These are phyloP conservation scores for Calliopum simillimum DNA, from an alignment of 2,888 invertebrate species.

Conservation along the genomic window DNA sequence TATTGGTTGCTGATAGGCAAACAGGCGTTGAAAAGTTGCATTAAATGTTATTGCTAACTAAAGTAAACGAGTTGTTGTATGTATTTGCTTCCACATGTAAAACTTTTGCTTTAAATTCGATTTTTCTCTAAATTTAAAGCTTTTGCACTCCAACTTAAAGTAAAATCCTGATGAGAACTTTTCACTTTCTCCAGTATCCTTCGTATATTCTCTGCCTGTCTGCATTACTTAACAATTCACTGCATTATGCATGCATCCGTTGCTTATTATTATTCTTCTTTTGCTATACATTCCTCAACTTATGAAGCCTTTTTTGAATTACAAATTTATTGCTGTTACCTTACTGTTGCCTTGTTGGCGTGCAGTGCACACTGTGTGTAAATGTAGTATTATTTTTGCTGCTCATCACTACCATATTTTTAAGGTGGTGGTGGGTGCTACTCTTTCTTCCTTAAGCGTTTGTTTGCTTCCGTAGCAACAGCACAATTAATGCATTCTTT, in stretches of 20 bases:
- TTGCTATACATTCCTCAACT: not conserved
- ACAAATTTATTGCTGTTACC: constrained; percentile 6
- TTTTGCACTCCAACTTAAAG: too few species aligned
- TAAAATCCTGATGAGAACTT: too few species aligned
- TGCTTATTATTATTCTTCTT: not conserved
- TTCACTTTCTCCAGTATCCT: not conserved
- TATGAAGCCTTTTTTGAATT: constrained; percentile 16
- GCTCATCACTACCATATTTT: too few species aligned
- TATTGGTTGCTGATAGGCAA: too few species aligned
- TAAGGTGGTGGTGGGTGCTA: too few species aligned
- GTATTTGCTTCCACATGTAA: too few species aligned
- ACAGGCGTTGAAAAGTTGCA: too few species aligned
- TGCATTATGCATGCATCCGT: constrained; percentile 9
- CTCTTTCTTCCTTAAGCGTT: not conserved
- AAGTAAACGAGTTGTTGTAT: too few species aligned
- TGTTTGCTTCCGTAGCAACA: constrained; percentile 1
- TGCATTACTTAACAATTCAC: not conserved
- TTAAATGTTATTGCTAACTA: too few species aligned
- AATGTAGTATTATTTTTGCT: too few species aligned
- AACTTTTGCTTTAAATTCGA: too few species aligned
- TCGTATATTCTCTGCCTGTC: not conserved
- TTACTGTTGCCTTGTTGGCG: constrained; percentile 7
- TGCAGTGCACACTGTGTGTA: not conserved
- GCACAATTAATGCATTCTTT: constrained; percentile 22
- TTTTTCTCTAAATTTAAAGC: too few species aligned